Percentiles rank a stretch among this genome's conserved stretches.
These are phyloP conservation scores for Eupithecia centaureata DNA, from an alignment of 2,888 invertebrate species.

Conservation along the genomic window DNA sequence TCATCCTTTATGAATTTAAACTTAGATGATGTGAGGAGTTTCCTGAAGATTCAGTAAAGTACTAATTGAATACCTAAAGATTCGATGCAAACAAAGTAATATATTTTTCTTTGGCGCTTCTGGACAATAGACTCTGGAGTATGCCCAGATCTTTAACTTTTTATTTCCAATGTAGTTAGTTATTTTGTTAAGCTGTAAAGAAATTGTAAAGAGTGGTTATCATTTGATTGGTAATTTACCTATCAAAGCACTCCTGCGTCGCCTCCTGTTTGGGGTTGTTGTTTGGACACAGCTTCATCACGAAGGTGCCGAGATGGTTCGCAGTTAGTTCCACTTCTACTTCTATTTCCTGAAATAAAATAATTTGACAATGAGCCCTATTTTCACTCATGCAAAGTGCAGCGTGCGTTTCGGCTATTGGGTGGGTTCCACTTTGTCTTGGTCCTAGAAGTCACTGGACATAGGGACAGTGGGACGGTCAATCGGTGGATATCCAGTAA, in stretches of 20 bases:
- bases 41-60: no score
- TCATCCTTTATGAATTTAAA: background rate
- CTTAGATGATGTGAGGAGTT: background rate
- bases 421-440: background rate
- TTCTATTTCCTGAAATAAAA: conserved; percentile 87
- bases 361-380: background rate
- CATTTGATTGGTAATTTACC: conserved; percentile 61
- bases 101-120: no score
- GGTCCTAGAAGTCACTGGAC: background rate
- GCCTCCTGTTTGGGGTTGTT: conserved; percentile 91
- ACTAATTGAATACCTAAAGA: no score
- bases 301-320: conserved; percentile 94
- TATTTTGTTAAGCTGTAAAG: background rate
- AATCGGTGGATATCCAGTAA: background rate
- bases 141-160: background rate
- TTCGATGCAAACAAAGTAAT: no score
- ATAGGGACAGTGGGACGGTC: background rate
- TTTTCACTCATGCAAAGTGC: background rate
- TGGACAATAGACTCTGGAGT: no score
- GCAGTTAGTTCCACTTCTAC: conserved; percentile 94
- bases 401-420: no score
- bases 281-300: conserved; percentile 93
- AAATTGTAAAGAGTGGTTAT: background rate
- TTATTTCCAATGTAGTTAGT: background rate
- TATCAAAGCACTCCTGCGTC: conserved; percentile 92